Conservation (phyloP, 2,797 vertebrate genomes). For the Sebastes trivittatus region DNA sequence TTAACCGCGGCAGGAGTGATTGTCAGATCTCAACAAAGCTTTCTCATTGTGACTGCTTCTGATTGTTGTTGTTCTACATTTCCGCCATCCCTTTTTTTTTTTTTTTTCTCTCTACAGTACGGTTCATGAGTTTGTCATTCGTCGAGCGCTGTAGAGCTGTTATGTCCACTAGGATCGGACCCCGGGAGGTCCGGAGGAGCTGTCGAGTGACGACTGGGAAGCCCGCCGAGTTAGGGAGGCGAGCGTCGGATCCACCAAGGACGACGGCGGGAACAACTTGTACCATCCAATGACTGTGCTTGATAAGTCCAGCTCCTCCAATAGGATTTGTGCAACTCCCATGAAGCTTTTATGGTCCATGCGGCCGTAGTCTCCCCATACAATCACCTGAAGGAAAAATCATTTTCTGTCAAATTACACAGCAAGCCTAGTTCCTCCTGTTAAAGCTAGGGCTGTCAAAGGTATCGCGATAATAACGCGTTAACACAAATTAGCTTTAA, state of each 20-base stretch:
- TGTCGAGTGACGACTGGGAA: constrained; percentile 97
- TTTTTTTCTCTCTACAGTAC: constrained; percentile 47
- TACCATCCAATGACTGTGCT: constrained; percentile 99
- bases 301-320: constrained; percentile 97
- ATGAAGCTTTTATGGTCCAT: constrained; percentile 99
- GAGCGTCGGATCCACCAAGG: constrained; percentile 96
- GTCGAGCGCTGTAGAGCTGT: constrained; percentile 40
- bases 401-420: background rate
- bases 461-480: too few species aligned
- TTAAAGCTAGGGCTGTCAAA: too few species aligned
- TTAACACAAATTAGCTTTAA: too few species aligned
- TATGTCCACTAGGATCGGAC: constrained; percentile 91
- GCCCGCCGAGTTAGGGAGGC: constrained; percentile 95
- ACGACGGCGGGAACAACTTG: constrained; percentile 98
- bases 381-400: constrained; percentile 88
- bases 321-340: constrained; percentile 98
- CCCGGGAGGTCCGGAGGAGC: constrained; percentile 92
- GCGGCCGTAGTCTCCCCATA: constrained; percentile 98
- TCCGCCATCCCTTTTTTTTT: constrained; percentile 27
- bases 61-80: constrained; percentile 78
- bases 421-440: background rate
- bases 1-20: constrained; percentile 89
- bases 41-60: constrained; percentile 83
- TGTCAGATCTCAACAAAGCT: constrained; percentile 97
- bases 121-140: constrained; percentile 40